Base-by-base conservation (phyloP, 2,888 invertebrate species). In the Meganola albula region DNA sequence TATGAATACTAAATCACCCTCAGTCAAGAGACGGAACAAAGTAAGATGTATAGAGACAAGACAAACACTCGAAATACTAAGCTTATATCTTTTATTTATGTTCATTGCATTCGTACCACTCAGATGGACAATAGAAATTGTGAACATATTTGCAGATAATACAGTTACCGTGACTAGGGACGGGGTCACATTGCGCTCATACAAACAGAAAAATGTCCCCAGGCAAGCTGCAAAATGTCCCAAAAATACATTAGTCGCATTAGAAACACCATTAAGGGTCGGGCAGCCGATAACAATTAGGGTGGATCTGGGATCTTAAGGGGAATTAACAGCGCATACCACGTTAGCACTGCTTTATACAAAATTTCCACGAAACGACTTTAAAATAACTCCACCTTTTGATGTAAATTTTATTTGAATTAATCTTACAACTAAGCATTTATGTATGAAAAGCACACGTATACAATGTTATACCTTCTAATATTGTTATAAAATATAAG, bases 181-280 rank as follows among this genome's bases (percentile, higher is more conserved):
- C 7, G 57, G 69, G 61, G 63, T 63, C 64, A 74, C 70, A 73
- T 65, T 74, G 70, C 53, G 63, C 54, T 70, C 77, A 71, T 71
- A 75, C 76, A 74, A 74, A 84, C 73, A 80, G 76, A 85, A 82
- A 82, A 83, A 82, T 79, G 72, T 74, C 82, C 76, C 58, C 63
- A 68, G 74, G 84, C 83, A 79, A 78, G 80, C 84, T 84, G 84
- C 83, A 83, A 78, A 84, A 83, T 84, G 85, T 84, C 79, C 76
- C 79, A 63, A 82, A 84, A 84, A 80, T 78, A 82, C 83, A 85
- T 85, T 85, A 85, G 78, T 55, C 68, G 80, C 83, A 84, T 84
- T 83, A 83, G 83, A 83, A 77, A 75, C 72, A 75, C 78, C 77
- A 79, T 82, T 79, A 83, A 74, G 82, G 82, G 79, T 71, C 68